phyloP scores from a whole-genome alignment of 2,888 invertebrate species.

The Xylocampa areola region DNA sequence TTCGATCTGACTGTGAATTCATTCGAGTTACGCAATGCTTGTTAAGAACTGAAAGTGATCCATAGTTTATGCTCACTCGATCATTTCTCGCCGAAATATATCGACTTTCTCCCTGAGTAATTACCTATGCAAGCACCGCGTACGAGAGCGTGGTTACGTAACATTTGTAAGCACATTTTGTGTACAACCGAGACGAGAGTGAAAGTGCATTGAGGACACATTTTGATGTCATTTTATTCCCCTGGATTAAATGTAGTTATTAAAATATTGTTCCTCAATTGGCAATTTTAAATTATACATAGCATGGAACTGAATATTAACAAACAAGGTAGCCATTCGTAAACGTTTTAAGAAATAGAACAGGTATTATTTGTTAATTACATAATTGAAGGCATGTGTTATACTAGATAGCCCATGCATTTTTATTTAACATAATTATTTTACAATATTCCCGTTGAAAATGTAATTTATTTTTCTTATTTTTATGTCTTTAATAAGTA shows the following conservation, averaged over 20 bases:
- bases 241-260: not conserved
- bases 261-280: not conserved
- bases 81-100: slow-evolving; percentile 83
- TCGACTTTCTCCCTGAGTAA: slow-evolving; percentile 83
- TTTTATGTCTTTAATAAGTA: no score
- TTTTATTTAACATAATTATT: no score
- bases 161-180: slow-evolving; percentile 70
- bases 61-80: slow-evolving; percentile 74
- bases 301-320: not conserved
- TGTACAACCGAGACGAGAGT: slow-evolving; percentile 65
- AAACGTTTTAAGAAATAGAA: no score
- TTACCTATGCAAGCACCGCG: slow-evolving; percentile 69
- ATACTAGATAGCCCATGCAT: no score
- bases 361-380: no score
- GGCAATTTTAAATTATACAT: not conserved
- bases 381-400: no score
- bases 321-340: no score
- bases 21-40: slow-evolving; percentile 70
- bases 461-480: no score
- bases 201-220: slow-evolving; percentile 73
- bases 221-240: slow-evolving; percentile 47
- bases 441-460: no score
- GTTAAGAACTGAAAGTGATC: slow-evolving; percentile 74
- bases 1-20: slow-evolving; percentile 34
- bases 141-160: slow-evolving; percentile 65